A percentile compares a stretch with the other conserved stretches of the same genome.
These are phyloP conservation scores for Eupithecia pulchellata DNA, from an alignment of 2,888 invertebrate species.

Conservation along the genomic window DNA sequence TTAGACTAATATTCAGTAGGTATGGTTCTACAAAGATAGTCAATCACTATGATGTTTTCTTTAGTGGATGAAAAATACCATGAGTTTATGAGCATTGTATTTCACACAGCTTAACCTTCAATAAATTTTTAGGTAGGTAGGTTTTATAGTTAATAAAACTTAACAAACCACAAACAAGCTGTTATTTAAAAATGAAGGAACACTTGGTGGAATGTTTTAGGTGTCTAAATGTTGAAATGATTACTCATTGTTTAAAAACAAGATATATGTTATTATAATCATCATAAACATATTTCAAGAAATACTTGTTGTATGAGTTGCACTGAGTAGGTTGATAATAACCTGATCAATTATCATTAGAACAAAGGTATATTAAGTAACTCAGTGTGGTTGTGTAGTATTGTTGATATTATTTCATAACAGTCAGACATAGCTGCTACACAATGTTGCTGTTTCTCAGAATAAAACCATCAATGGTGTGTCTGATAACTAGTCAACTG, in stretches of 20 bases:
- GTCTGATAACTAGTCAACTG: background rate
- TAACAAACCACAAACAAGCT: background rate
- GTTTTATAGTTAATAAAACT: background rate
- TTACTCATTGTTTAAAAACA: too few relatives aligned
- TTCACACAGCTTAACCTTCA: background rate
- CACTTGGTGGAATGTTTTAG: background rate
- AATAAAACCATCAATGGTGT: background rate
- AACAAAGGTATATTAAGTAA: background rate
- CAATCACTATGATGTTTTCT: background rate
- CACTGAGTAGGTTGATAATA: background rate
- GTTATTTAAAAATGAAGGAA: background rate
- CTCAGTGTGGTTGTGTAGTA: background rate
- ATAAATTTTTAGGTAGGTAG: background rate
- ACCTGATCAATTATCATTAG: background rate
- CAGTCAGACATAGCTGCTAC: background rate
- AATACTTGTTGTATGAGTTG: background rate
- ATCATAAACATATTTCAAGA: background rate
- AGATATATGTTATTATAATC: too few relatives aligned
- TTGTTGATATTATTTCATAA: background rate
- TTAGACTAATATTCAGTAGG: constrained; percentile 35
- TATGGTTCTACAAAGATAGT: background rate
- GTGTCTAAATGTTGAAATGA: background rate
- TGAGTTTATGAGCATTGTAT: background rate
- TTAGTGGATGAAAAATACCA: background rate
- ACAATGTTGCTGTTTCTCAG: background rate